phyloP scores from a whole-genome alignment of 2,888 invertebrate genomes.

The Callyntrura guangdongensis region DNA sequence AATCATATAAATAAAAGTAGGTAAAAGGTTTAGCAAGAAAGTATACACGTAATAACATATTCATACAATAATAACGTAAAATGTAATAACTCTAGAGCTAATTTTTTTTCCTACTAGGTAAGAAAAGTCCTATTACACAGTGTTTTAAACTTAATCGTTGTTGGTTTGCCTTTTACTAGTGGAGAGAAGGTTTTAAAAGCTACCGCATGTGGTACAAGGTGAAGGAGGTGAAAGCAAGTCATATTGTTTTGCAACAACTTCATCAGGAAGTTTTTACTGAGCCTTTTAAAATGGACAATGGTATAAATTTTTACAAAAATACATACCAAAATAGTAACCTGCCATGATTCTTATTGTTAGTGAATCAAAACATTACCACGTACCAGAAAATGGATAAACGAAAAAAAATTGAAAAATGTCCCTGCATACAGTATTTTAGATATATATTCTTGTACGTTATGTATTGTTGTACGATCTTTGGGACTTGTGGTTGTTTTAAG shows the following conservation, averaged over 20 bases:
- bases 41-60: conserved; percentile 25
- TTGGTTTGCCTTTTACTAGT: neutral
- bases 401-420: conserved; percentile 9
- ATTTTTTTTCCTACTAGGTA: neutral
- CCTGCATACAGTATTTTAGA: conserved; percentile 58
- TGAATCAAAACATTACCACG: conserved; percentile 9
- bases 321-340: conserved; percentile 35
- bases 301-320: conserved; percentile 19
- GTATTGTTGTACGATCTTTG: conserved; percentile 31
- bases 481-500: conserved; percentile 17
- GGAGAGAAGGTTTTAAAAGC: neutral
- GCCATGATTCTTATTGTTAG: conserved; percentile 3
- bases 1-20: conserved; percentile 67
- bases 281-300: conserved; percentile 44
- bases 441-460: conserved; percentile 59
- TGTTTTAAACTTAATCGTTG: neutral
- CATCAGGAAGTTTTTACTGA: conserved; percentile 21
- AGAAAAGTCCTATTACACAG: neutral
- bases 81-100: neutral
- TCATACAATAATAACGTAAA: neutral
- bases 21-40: conserved; percentile 25
- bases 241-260: neutral
- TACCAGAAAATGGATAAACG: neutral
- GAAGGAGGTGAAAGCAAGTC: conserved; percentile 12
- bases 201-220: neutral